Base-by-base conservation (phyloP, 1,140 invertebrate genomes). In the Drosophila kepulauana region DNA sequence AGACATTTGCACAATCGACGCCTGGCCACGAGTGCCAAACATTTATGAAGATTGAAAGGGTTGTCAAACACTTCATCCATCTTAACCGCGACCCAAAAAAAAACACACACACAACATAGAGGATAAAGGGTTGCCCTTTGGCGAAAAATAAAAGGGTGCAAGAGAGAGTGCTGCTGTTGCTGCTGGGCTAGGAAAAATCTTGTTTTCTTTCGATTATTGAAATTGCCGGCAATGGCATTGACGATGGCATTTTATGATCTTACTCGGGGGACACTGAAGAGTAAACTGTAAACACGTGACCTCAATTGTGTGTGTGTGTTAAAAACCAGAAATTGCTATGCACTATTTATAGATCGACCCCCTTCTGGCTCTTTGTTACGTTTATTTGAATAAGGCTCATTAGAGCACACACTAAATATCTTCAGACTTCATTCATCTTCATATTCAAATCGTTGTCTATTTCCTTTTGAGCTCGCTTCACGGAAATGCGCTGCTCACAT, bases 1-100 rank as follows among this genome's bases (percentile, higher is more conserved):
- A 54, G 45, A 65, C 48, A 56, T 71, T 59, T 48, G 66, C 74
- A 78, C 75, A 78, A 64, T 73, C 64, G 69, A 73, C 74, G 78
- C 69, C 57, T 67, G 62, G 66, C 66, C 75, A 70, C 85, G 85
- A 90, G 78, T 91, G 88, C 75, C 73, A 74, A 74, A 85, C 88
- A 91, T 91, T 91, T 91, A 91, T 91, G 88, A 91, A 91, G 88
- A 91, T 91, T 91, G 88, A 91, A 91, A 91, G 88, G 88, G 88
- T 91, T 91, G 88, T 88, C 85, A 90, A 90, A 90, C 85, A 89
- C 85, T 89, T 89, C 85, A 89, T 89, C 78, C 81, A 81, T 89
- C 85, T 89, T 89, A 64, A 89, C 73, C 80, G 52, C 48, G 64
- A 56, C 59, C 63, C 75, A 68, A 43, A 45, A 15, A 20, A 15